Evolutionary conservation across 2,797 vertebrate species (phyloP).

Genomic region (Clamator glandarius): DNA sequence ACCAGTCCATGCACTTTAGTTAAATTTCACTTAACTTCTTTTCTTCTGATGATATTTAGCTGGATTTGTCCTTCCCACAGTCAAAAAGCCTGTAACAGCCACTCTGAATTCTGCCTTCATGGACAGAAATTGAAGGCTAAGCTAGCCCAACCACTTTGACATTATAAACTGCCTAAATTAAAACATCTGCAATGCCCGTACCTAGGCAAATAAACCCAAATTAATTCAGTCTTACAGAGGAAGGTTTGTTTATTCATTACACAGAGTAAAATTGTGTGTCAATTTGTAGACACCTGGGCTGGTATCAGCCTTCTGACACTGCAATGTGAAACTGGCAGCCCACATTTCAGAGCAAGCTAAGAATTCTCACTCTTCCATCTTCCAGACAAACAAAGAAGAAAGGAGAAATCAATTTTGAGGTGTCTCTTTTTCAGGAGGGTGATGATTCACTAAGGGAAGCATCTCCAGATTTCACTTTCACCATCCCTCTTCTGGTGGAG

Average conservation of each 20-base stretch:
- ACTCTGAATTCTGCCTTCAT: conserved; percentile 8
- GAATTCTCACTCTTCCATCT: conserved; percentile 15
- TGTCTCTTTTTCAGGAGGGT: rapidly evolving
- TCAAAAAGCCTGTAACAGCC: background rate
- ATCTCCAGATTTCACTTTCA: conserved; percentile 1
- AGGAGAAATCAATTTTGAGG: conserved; percentile 29
- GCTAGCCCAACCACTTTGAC: background rate
- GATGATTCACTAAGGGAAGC: background rate
- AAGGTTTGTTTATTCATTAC: conserved; percentile 64
- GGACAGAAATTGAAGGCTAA: background rate
- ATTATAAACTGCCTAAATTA: conserved; percentile 39
- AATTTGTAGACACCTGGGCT: conserved; percentile 17
- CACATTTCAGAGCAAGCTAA: background rate
- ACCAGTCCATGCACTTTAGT: conserved; percentile 9
- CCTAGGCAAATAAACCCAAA: conserved; percentile 55
- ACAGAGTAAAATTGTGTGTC: conserved; percentile 51
- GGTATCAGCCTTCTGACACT: background rate
- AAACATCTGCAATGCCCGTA: conserved; percentile 46
- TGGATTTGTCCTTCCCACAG: conserved; percentile 27
- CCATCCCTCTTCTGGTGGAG: background rate
- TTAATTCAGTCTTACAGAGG: conserved; percentile 40
- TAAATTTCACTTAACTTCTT: conserved; percentile 44
- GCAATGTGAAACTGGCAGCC: background rate
- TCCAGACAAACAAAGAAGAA: conserved; percentile 25
- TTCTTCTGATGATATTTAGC: background rate